These are phyloP conservation scores for Strigamia crassipes DNA, from an alignment of 2,888 invertebrate species.

Conservation along the genomic window DNA sequence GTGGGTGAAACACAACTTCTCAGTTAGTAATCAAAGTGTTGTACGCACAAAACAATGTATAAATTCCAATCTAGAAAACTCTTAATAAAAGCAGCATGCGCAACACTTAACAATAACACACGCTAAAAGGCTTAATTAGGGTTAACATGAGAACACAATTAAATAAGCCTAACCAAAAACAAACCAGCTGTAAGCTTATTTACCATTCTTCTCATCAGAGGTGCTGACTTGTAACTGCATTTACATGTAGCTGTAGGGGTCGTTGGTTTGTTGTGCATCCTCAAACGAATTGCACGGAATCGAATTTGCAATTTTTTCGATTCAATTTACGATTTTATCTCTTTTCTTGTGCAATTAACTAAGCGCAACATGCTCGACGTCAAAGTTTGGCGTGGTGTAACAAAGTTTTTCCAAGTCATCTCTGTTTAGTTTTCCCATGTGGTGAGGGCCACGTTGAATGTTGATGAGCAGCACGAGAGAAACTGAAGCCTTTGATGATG, in stretches of 20 bases:
- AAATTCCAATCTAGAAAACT: too few species aligned
- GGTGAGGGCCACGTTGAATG: constrained; percentile 4
- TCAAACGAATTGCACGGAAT: not conserved
- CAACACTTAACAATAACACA: too few species aligned
- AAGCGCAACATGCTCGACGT: not conserved
- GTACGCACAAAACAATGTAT: too few species aligned
- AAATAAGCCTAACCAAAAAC: too few species aligned
- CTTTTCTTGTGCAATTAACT: not conserved
- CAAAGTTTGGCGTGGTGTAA: not conserved
- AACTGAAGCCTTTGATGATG: constrained; percentile 4
- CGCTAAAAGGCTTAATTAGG: too few species aligned
- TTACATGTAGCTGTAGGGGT: not conserved
- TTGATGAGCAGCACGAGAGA: constrained; percentile 2
- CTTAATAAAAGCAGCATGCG: too few species aligned
- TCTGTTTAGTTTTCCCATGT: constrained; percentile 10
- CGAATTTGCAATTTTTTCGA: constrained; percentile 4
- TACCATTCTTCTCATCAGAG: too few species aligned
- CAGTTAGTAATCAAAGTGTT: too few species aligned
- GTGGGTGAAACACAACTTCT: too few species aligned
- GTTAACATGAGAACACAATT: too few species aligned
- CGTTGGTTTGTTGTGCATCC: not conserved
- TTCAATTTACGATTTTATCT: not conserved
- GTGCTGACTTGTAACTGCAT: not conserved
- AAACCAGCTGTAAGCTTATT: too few species aligned
- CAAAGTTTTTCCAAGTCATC: constrained; percentile 10